These are phyloP conservation scores for Dynastes grantii DNA, from an alignment of 2,888 invertebrate species.

Conservation along the genomic window DNA sequence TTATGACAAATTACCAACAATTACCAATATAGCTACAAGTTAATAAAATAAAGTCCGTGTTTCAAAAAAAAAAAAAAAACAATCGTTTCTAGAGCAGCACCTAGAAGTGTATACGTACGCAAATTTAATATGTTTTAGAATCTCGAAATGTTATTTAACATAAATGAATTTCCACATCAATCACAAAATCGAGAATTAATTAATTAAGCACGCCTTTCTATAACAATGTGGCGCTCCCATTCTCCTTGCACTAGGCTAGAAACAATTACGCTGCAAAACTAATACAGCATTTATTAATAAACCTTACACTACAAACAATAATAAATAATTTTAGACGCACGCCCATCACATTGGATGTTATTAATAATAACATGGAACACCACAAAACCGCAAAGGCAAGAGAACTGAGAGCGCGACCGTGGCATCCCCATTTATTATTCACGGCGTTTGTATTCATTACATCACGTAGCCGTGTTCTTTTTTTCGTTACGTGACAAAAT, in stretches of 20 bases:
- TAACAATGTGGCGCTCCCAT: background rate
- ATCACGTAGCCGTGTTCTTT: conserved; percentile 46
- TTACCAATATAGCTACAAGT: conserved; percentile 2
- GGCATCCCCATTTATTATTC: conserved; percentile 45
- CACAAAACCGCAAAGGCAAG: conserved; percentile 45
- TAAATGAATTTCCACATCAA: background rate
- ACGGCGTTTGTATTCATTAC: conserved; percentile 47
- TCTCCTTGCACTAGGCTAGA: background rate
- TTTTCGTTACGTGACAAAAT: conserved; percentile 48
- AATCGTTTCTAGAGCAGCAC: background rate
- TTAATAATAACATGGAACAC: conserved; percentile 33
- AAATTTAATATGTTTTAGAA: background rate
- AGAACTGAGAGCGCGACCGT: conserved; percentile 17
- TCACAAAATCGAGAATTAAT: conserved; percentile 3
- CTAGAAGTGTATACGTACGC: background rate
- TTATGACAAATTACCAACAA: background rate
- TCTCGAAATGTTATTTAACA: background rate
- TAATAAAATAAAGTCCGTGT: background rate
- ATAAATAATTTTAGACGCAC: conserved; percentile 20
- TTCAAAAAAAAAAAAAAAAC: background rate
- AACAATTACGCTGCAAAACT: background rate
- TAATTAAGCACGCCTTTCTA: background rate
- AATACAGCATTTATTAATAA: conserved; percentile 14
- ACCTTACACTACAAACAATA: conserved; percentile 7
- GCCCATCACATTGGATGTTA: conserved; percentile 18